phyloP scores from a whole-genome alignment of 2,888 invertebrate genomes.

The Spialia ferax region DNA sequence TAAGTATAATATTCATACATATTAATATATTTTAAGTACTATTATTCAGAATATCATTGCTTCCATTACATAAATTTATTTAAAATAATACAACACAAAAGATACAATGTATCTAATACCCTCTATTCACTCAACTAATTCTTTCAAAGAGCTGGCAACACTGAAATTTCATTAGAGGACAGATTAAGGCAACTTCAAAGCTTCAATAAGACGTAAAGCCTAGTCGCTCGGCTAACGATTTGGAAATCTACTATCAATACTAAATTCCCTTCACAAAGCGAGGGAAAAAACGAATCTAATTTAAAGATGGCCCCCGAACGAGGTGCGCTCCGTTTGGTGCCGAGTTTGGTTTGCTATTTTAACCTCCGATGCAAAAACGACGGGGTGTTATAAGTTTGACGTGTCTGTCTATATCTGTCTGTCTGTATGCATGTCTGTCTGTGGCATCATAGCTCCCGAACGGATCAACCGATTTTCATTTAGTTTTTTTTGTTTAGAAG shows the following conservation, averaged over 20 bases:
- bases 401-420: no score
- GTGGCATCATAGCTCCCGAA: no score
- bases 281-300: constrained; percentile 65
- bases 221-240: constrained; percentile 34
- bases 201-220: constrained; percentile 4
- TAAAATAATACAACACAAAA: not conserved
- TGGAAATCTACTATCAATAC: constrained; percentile 49
- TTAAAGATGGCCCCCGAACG: constrained; percentile 62
- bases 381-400: no score
- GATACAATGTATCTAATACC: not conserved
- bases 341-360: constrained; percentile 4
- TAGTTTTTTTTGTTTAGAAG: no score
- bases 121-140: constrained; percentile 2
- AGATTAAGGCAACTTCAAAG: constrained; percentile 23
- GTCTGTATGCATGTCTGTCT: no score
- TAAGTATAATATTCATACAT: no score
- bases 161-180: constrained; percentile 15
- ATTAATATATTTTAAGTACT: no score
- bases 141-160: constrained; percentile 5
- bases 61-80: not conserved
- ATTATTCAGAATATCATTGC: no score
- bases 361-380: no score
- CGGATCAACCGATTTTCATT: no score
- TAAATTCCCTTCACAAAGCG: constrained; percentile 63
- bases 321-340: constrained; percentile 53